Base-by-base conservation (phyloP, 1,140 invertebrate species). In the Liolophura sinensis region DNA sequence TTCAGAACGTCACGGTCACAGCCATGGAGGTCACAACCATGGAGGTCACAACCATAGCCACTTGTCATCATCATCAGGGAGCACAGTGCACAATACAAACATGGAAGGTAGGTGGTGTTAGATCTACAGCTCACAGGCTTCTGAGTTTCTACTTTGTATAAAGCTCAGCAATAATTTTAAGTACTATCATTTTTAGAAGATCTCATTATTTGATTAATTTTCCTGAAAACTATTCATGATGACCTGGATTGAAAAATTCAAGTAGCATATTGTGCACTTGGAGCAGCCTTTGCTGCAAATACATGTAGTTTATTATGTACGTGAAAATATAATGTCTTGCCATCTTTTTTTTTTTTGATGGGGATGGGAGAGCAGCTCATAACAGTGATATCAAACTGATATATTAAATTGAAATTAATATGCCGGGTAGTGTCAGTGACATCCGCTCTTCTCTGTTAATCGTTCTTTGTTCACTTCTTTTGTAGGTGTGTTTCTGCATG, bases 401-500 rank as follows among this genome's bases (percentile, higher is more conserved):
- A 50, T n/a, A 14, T 14, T 50, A 14, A n/a, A 50, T 50, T 14
- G 14, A 14, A 14, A 12, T 12, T 52, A 12, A 52, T 7, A 20
- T 12, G 3, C 22, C 7, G 18, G 18, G 51, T 52, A 20, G 51
- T 52, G 51, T 52, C 51, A 12, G 18, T 52, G 22, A 4, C 18
- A 20, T 52, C 22, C 1, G 3, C 18, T 52, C 22, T 12, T 4
- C 12, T 24, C 3, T 24, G 18, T 24, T 52, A n/a, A n/a, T 52
- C 12, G 18, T 52, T 24, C 51, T 57, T 60, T 40, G 62, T 60
- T 16, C 24, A 27, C 11, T 65, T 66, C 16, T 54, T 54, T 81
- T 73, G 55, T 73, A 89, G 88, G 89, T 71, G 88, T 90, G 6
- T 90, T 88, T 79, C 82, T 90, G 0, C 89, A 90, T 73, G 86